Base-by-base conservation (phyloP, 2,888 invertebrate species). In the Parthenolecanium corni region DNA sequence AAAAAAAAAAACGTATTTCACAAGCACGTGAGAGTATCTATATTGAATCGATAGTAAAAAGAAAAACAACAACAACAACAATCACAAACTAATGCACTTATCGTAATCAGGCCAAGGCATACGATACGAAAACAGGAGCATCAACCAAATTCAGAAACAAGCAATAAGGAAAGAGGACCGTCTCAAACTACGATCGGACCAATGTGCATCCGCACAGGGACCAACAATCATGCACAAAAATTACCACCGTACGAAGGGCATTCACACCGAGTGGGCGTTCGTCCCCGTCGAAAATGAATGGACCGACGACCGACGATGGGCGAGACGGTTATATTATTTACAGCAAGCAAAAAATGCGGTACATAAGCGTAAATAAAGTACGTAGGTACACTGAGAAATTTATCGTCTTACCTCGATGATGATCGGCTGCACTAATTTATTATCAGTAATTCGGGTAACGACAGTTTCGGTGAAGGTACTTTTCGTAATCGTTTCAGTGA, bases 401-500 rank as follows among this genome's bases (percentile, higher is more conserved):
- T n/a, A n/a, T n/a, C n/a, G n/a, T 76, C 79, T 76, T 84, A 91
- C 92, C 90, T 92, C 91, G 74, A 86, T 84, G 76, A 89, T 85
- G 76, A 90, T 80, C 72, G 89, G 88, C 76, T 81, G 83, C 75
- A 84, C 81, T 78, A 89, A 82, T 75, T 85, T 83, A 80, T 93
- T 93, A 79, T 92, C 90, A 71, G 93, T 93, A 77, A 92, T 84
- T 73, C 93, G 81, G 70, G 92, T 93, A 78, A 92, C 91, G 70
- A 90, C 89, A 68, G 91, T 92, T 80, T 93, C 92, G 73, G 92
- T 92, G 80, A 91, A 86, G 70, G 92, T 92, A 74, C 91, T 89
- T 82, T 91, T 92, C 76, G 92, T 93, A 80, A 93, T 89, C 76
- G 88, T 89, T 80, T 93, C 93, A 70, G 91, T 92, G 78, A 91